Base-by-base conservation (phyloP, 2,888 invertebrate species). In the Sphecodes monilicornis region DNA sequence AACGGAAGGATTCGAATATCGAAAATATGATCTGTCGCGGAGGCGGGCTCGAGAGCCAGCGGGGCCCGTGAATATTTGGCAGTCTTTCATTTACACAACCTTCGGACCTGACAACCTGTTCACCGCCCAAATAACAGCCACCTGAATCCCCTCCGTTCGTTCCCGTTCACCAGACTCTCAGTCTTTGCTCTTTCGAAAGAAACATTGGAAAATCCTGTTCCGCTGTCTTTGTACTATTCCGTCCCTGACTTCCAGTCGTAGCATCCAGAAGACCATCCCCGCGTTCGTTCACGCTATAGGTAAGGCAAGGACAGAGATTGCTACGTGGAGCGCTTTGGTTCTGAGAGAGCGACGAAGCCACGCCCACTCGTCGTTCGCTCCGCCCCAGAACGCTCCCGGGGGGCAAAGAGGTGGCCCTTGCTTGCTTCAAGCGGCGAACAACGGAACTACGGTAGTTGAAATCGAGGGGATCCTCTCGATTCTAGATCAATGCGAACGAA, bases 31-130 rank as follows among this genome's bases (percentile, higher is more conserved):
- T 57, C 26, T 71, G 26, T 36, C 22, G 22, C 46, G 70, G 60
- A 36, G 43, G 22, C 50, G 46, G 70, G 26, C 32, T 73, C 72
- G 68, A 72, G 60, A 29, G 29, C 16, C 68, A n/a, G 64, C 76
- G 13, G 69, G 64, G 41, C 32, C 70, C 57, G 75, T 73, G 74
- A 84, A 76, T 71, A 78, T 83, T 83, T 83, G 78, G 84, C 84
- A 83, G 84, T 84, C 84, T 83, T 69, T 78, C 66, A 78, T 83
- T 60, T 76, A 46, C 70, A 78, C 64, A 76, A 82, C 16, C 46
- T 16, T 64, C 26, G 54, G 54, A 11, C n/a, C 26, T n/a, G n/a
- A n/a, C n/a, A n/a, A n/a, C n/a, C n/a, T 18, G 18, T 41, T 43
- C 18, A 43, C 29, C 64, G 29, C 43, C 39, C 64, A 50, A 54